phyloP scores from a whole-genome alignment of 2,113 vertebrate species.

The Tenrec ecaudatus region DNA sequence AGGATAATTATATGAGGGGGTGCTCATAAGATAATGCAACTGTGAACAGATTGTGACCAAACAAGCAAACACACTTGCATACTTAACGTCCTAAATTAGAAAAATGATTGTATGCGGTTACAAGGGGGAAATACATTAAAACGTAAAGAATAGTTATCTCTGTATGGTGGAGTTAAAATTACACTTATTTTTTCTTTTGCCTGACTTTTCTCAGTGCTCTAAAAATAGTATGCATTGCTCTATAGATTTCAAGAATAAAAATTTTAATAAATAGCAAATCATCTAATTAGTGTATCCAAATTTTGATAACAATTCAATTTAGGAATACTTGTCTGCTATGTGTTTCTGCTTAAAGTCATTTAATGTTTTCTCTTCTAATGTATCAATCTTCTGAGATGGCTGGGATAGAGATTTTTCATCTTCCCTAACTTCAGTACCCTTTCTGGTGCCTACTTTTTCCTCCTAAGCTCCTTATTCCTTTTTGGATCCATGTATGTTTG shows the following conservation, averaged over 20 bases:
- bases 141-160: conserved; percentile 24
- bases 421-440: neutral
- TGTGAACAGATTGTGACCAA: neutral
- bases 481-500: neutral
- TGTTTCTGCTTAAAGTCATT: neutral
- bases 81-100: conserved; percentile 36
- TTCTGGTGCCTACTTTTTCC: neutral
- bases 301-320: conserved; percentile 39
- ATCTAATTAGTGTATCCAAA: conserved; percentile 55
- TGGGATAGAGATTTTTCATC: neutral
- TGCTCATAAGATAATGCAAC: conserved; percentile 16
- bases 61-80: conserved; percentile 14
- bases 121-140: conserved; percentile 38
- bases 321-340: conserved; percentile 36
- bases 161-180: conserved; percentile 12
- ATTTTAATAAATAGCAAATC: conserved; percentile 10
- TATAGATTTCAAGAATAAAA: conserved; percentile 42
- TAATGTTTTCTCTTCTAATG: conserved; percentile 27
- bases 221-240: neutral
- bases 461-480: neutral
- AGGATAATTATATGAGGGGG: neutral
- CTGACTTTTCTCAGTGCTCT: conserved; percentile 41
- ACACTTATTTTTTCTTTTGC: conserved; percentile 53
- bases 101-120: conserved; percentile 30
- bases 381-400: conserved; percentile 35